Evolutionary conservation across 2,888 invertebrate genomes (phyloP).

Genomic region (Synanthedon tipuliformis): DNA sequence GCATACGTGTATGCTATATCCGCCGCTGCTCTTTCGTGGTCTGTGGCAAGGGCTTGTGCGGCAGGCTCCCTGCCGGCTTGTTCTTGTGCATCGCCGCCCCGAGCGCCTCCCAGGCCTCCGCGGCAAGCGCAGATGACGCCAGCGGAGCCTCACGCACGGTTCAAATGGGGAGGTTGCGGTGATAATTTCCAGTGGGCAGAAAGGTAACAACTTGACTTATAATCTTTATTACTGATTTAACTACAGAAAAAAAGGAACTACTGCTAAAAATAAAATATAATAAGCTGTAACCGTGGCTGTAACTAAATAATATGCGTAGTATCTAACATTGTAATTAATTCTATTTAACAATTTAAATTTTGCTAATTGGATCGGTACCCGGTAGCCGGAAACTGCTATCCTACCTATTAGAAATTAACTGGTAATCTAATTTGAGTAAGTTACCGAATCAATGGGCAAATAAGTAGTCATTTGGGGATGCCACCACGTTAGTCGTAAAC

Average conservation of each 20-base stretch:
- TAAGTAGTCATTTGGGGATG: no score
- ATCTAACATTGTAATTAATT: no score
- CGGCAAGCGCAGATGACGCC: conserved; percentile 72
- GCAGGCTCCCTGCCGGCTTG: conserved; percentile 80
- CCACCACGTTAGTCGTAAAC: not conserved
- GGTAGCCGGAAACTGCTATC: no score
- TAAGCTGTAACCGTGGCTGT: no score
- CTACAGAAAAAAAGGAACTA: no score
- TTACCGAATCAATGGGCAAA: no score
- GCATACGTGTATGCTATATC: conserved; percentile 87
- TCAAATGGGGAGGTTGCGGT: conserved; percentile 90
- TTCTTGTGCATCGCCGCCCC: conserved; percentile 81
- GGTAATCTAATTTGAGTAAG: no score
- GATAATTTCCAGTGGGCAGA: conserved; percentile 83
- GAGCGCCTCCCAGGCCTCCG: conserved; percentile 68
- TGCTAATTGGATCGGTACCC: no score
- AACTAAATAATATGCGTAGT: no score
- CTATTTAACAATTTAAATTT: no score
- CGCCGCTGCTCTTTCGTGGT: conserved; percentile 82
- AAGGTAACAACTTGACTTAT: conserved; percentile 29
- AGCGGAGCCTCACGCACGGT: conserved; percentile 78
- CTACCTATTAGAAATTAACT: no score
- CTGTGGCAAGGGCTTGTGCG: conserved; percentile 82
- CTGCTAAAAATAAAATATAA: no score
- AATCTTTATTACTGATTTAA: not conserved